Base-by-base conservation (phyloP, 2,888 invertebrate species). In the Acronicta aceris region DNA sequence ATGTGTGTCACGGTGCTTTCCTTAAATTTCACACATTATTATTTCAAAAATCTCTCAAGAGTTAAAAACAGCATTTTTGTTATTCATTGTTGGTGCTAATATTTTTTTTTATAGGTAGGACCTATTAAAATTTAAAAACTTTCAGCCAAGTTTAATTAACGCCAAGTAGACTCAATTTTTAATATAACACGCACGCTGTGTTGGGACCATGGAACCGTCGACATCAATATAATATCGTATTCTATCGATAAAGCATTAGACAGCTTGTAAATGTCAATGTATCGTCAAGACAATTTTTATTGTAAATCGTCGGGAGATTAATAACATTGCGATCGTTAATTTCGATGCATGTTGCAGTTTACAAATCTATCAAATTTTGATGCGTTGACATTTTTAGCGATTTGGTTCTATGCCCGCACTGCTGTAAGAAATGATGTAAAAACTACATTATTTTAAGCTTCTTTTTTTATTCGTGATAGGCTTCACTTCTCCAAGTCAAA, bases 71-170 rank as follows among this genome's bases (percentile, higher is more conserved):
- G 47, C 59, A 51, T 64, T 71, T 74, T 63, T 59, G 46, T 70
- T 68, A 66, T 67, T 59, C 59, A 64, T 71, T 41, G 71, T 73
- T 65, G 82, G 82, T 82, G 82, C 82, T 82, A 79, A 48, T 53
- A 36, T 12, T 59, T 55, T 25, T n/a, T 58, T 54, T 68, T 68
- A 51, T 78, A 71, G 63, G 62, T 77, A 75, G 75, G 38, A 38
- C n/a, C n/a, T 38, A 38, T 8, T n/a, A n/a, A 36, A 38, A 38
- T 5, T 38, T n/a, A 38, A 38, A 13, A 36, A 5, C 2, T 13
- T 36, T 13, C 33, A 12, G 33, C 12, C 6, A 5, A 0, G 36
- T 13, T 2, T n/a, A 38, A 5, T 38, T 5, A 8, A 38, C 1
- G n/a, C 13, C n/a, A 38, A n/a, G 3, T 4, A 30, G n/a, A 38